Base-by-base conservation (phyloP, 2,888 invertebrate species). In the Trimorus sp. region DNA sequence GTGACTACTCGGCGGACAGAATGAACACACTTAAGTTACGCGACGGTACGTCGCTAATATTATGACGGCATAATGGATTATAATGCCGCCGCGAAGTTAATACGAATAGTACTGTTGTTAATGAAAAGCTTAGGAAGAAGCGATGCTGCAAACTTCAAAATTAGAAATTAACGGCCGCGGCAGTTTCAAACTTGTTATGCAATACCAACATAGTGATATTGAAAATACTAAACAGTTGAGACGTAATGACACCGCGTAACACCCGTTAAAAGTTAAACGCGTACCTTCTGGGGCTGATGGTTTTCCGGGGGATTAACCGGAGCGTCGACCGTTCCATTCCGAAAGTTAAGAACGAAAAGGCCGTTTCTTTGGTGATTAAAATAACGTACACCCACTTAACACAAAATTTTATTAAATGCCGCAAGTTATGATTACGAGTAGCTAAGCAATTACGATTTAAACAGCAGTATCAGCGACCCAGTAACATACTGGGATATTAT, bases 91-190 rank as follows among this genome's bases (percentile, higher is more conserved):
- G 15, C 15, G 53, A 76, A 76, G 62, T 76, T 63, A 40, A 54
- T 38, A 56, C 15, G 51, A 69, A 76, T 62, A 45, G 38, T 49
- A 62, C 40, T 37, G 42, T 78, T 51, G 58, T 77, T 71, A 53
- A 70, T 65, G 65, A 62, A 71, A 68, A 54, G 68, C 59, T 56
- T 38, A n/a, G 36, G 42, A 26, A 49, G 38, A 60, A 60, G 36
- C 56, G 60, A 42, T 40, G 40, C n/a, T 40, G 49, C 53, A 68
- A 79, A 73, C 60, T 71, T 79, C 73, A 66, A 62, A 79, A 73
- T 79, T 79, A 79, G 48, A 79, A 68, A 54, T 71, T 68, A 60
- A 71, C 59, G 59, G 51, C 58, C 40, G 51, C 54, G 36, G 53
- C n/a, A 71, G 48, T 62, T 78, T 65, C 15, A 7, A 71, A 66